These are phyloP conservation scores for Neodiprion pinetum DNA, from an alignment of 1,140 invertebrate species.

Conservation along the genomic window DNA sequence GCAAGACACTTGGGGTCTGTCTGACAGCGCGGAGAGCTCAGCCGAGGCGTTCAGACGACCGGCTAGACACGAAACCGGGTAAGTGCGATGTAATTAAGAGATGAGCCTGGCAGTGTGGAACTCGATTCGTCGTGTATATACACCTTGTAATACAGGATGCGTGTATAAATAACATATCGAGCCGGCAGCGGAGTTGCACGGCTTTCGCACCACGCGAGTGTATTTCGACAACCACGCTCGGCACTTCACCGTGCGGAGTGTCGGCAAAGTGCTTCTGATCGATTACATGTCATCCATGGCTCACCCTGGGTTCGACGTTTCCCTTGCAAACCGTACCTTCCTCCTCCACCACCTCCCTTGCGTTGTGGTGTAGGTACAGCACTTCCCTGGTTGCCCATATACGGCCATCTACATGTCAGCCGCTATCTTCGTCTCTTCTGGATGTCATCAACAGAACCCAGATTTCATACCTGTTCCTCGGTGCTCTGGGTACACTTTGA, in stretches of 20 bases:
- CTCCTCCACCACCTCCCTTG: slow-evolving; percentile 31
- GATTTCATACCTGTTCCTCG: not conserved
- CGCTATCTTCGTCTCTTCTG: not conserved
- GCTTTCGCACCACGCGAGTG: not conserved
- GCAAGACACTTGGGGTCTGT: too few species aligned
- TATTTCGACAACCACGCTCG: not conserved
- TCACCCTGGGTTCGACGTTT: slow-evolving; percentile 48
- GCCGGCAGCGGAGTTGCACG: too few species aligned
- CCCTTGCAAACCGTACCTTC: slow-evolving; percentile 11
- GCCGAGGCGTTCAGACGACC: too few species aligned
- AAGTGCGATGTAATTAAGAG: too few species aligned
- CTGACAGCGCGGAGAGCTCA: too few species aligned
- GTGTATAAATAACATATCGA: too few species aligned
- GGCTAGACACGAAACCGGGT: too few species aligned
- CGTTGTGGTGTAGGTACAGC: not conserved
- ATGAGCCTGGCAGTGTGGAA: too few species aligned
- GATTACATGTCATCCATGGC: slow-evolving; percentile 58
- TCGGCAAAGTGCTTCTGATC: slow-evolving; percentile 57
- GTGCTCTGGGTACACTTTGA: not conserved
- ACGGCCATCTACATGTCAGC: not conserved
- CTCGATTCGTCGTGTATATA: too few species aligned
- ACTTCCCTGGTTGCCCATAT: not conserved
- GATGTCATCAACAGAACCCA: not conserved
- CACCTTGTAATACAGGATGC: too few species aligned
- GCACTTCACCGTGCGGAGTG: slow-evolving; percentile 32